Base-by-base conservation (phyloP, 1,140 invertebrate genomes). In the Sarcophaga bullata region DNA sequence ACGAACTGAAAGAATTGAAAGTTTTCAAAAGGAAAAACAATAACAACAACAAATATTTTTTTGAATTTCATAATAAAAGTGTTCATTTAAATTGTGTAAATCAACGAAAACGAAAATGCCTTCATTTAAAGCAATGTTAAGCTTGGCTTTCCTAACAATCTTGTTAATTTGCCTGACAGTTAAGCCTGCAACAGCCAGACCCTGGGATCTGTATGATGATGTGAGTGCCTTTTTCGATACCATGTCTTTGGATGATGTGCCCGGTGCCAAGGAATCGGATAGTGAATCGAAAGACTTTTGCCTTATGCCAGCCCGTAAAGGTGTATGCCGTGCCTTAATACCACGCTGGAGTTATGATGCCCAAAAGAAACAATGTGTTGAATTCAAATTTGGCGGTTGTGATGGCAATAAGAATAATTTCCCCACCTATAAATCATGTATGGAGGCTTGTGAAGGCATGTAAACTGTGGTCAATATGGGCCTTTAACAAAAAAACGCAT, bases 351-450 rank as follows among this genome's bases (percentile, higher is more conserved):
- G 88, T 72, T 90, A 90, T 85, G 92, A 95, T 88, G 86, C 91
- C 0, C 86, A 87, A 52, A 90, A 90, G 68, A 91, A 92, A 54
- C 88, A 91, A 81, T 95, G 94, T 84, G 86, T 91, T 52, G 88
- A 92, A 85, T 95, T 95, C 87, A 91, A 92, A 81, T 95, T 93
- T 83, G 93, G 94, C 7, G 94, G 94, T 80, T 95, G 94, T 85
- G 91, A 92, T 81, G 94, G 93, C 80, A 95, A 95, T 87, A 91
- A 90, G 49, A 95, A 95, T 86, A 94, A 94, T 84, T 94, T 94
- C 87, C 85, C 91, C 72, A 91, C 91, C 73, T 87, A 91, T 83
- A 91, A 92, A 84, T 89, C 91, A 72, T 94, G 93, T 86, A 89
- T 92, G 88, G 87, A 88, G 50, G 89, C 87, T 80, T 93, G 92